These are phyloP conservation scores for Azemiops feae DNA, from an alignment of 2,113 vertebrate genomes.

Conservation along the genomic window DNA sequence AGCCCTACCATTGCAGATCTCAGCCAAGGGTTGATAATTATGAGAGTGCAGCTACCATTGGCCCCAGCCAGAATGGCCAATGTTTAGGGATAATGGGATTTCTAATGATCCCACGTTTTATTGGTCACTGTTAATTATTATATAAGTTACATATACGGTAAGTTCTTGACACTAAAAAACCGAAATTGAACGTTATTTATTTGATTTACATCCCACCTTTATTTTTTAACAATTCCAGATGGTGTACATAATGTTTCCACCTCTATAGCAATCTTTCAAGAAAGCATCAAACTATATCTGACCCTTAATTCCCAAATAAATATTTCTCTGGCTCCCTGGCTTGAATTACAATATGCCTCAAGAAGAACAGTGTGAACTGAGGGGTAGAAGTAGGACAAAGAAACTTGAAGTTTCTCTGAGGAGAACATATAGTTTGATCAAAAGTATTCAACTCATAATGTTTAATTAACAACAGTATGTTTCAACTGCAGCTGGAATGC, in stretches of 20 bases:
- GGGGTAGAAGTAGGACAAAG: not conserved
- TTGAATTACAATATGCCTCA: slow-evolving; percentile 22
- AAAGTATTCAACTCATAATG: not conserved
- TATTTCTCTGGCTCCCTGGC: not conserved
- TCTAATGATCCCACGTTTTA: not conserved
- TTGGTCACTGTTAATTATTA: not conserved
- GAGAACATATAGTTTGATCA: not conserved
- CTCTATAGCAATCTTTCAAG: not conserved
- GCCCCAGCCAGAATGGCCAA: not conserved
- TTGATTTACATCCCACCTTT: not conserved
- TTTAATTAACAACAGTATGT: slow-evolving; percentile 26
- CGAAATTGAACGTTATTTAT: not conserved
- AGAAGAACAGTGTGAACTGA: slow-evolving; percentile 6
- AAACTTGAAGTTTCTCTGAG: not conserved
- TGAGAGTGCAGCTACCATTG: not conserved
- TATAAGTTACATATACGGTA: not conserved
- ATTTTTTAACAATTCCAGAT: not conserved
- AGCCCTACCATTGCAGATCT: not conserved
- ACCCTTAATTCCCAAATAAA: not conserved
- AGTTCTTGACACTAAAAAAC: not conserved
- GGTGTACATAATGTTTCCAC: not conserved
- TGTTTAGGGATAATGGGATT: too few relatives aligned
- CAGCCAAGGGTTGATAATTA: not conserved
- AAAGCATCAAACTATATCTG: not conserved
- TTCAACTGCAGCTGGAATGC: not conserved